phyloP scores from a whole-genome alignment of 2,797 vertebrate species.

The Dermochelys coriacea region DNA sequence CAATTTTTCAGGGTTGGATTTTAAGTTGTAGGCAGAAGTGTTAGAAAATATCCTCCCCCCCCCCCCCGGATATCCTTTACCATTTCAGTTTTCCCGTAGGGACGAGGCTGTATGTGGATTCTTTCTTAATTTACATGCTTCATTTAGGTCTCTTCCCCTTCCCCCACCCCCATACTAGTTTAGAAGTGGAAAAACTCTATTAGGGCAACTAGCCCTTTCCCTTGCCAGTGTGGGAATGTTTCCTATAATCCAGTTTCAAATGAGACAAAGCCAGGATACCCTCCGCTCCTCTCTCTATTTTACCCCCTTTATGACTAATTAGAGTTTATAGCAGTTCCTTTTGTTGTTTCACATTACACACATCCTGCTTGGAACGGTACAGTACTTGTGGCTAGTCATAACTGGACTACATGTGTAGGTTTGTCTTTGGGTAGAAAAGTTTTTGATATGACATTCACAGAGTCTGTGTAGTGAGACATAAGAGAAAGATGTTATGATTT shows the following conservation, averaged over 20 bases:
- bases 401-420: background rate
- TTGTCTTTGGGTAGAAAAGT: background rate
- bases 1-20: rapidly evolving
- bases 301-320: slow-evolving; percentile 19
- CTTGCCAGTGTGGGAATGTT: slow-evolving; percentile 48
- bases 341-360: background rate
- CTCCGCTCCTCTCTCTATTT: background rate
- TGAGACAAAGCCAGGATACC: slow-evolving; percentile 1
- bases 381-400: background rate
- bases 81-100: background rate
- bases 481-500: background rate
- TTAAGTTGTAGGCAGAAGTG: background rate
- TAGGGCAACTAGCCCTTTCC: slow-evolving; percentile 28
- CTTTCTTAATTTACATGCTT: slow-evolving; percentile 14
- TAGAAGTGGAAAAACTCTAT: slow-evolving; percentile 25
- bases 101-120: background rate
- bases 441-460: background rate
- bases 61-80: background rate
- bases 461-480: background rate
- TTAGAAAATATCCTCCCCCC: background rate
- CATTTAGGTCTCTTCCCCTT: slow-evolving; percentile 21
- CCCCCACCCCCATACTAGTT: slow-evolving; percentile 1
- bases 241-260: slow-evolving; percentile 39
- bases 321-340: background rate
- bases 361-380: background rate